Base-by-base conservation (phyloP, 2,888 invertebrate species). In the Volucella inanis region DNA sequence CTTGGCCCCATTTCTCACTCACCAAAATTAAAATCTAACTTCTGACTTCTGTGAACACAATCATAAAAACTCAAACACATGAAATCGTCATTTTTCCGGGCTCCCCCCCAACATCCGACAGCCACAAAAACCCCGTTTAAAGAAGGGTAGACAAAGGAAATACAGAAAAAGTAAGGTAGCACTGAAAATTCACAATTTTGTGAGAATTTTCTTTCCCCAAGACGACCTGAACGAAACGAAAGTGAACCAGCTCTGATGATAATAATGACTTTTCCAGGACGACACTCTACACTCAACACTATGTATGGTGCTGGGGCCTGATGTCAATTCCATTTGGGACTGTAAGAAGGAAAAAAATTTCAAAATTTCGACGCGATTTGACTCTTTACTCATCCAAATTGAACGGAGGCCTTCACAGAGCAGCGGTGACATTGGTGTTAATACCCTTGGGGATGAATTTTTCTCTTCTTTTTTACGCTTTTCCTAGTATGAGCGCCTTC, bases 141-240 rank as follows among this genome's bases (percentile, higher is more conserved):
- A 0, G 31, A 31, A 31, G 31, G 31, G 31, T 31, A 31, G 10
- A 15, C 10, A 50, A 6, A 12, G 52, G 22, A 8, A 15, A 38
- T 49, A 12, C 14, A 12, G 49, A 43, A 61, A 61, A 49, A 18
- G 45, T n/a, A 43, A 55, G 68, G 43, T 38, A n/a, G 57, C 10
- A 59, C 10, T 59, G 55, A 67, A 65, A 65, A 47, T 75, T 82
- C 72, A 72, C 72, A 83, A 83, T 78, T 78, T 78, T 43, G 65
- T 72, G 61, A 54, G 78, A 77, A 83, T 72, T 68, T 72, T 62
- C 47, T 71, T 67, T n/a, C 41, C 43, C 71, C 18, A 55, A 39
- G 31, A 31, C 31, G 4, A 31, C 31, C 6, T 31, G 6, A 6
- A 31, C 31, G 54, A 71, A 77, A 61, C 68, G 45, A 71, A 61